A percentile compares a stretch with the other conserved stretches of the same genome.
Conservation (phyloP, 2,888 invertebrate genomes). For the Abrostola tripartita region DNA sequence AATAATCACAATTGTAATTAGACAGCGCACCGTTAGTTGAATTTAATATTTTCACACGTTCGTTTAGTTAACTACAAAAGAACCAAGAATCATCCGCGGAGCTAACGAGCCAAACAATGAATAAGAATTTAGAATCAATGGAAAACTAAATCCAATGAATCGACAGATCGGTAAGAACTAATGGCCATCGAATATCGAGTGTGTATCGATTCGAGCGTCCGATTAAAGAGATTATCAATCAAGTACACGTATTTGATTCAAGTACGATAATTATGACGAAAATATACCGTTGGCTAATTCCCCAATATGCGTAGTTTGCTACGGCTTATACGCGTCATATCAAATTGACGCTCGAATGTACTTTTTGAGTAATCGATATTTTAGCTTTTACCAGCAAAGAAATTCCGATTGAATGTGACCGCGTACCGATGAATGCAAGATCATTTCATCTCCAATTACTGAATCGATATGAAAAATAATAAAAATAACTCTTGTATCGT, state of each 20-base stretch:
- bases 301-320: slow-evolving; percentile 46
- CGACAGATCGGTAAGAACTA: slow-evolving; percentile 73
- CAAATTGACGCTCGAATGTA: slow-evolving; percentile 58
- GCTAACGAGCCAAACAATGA: slow-evolving; percentile 79
- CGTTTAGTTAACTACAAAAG: slow-evolving; percentile 74
- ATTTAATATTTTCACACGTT: slow-evolving; percentile 74
- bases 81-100: slow-evolving; percentile 53
- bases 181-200: slow-evolving; percentile 63
- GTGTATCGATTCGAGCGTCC: slow-evolving; percentile 58
- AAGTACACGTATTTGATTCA: slow-evolving; percentile 67
- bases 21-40: slow-evolving; percentile 53
- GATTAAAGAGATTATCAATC: slow-evolving; percentile 77
- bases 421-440: slow-evolving; percentile 50
- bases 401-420: slow-evolving; percentile 41
- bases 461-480: slow-evolving; percentile 57
- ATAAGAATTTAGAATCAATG: slow-evolving; percentile 77
- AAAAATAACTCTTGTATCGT: slow-evolving; percentile 57
- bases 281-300: slow-evolving; percentile 63
- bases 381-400: slow-evolving; percentile 51
- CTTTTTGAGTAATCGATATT: slow-evolving; percentile 61
- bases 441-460: slow-evolving; percentile 64
- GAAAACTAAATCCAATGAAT: slow-evolving; percentile 84
- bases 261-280: slow-evolving; percentile 69
- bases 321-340: slow-evolving; percentile 49
- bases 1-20: slow-evolving; percentile 57